phyloP scores from a whole-genome alignment of 2,888 invertebrate genomes.

The Andrena trimmerana region DNA sequence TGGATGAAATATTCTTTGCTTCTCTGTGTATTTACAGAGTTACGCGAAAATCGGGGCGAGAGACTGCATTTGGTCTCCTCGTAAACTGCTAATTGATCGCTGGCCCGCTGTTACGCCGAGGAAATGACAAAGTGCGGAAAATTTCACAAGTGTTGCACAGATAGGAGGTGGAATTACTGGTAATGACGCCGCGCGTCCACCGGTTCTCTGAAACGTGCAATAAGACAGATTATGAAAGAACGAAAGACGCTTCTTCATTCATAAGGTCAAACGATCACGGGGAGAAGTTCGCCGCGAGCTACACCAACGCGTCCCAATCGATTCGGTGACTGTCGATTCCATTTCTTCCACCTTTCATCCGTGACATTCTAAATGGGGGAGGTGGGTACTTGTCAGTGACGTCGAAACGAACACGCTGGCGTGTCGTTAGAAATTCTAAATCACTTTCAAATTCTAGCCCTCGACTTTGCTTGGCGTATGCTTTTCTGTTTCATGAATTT shows the following conservation, averaged over 20 bases:
- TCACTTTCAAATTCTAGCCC: no score
- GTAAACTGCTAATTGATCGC: conserved; percentile 61
- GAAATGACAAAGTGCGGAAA: conserved; percentile 66
- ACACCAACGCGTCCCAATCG: conserved; percentile 6
- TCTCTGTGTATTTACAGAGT: no score
- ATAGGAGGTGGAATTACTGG: conserved; percentile 68
- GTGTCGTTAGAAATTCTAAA: no score
- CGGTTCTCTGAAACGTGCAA: conserved; percentile 72
- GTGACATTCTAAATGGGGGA: background rate
- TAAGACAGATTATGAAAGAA: conserved; percentile 78
- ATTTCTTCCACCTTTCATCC: background rate
- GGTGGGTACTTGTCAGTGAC: conserved; percentile 16
- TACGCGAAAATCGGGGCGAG: no score
- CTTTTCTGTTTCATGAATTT: no score
- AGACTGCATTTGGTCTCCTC: conserved; percentile 17
- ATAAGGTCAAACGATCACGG: conserved; percentile 73
- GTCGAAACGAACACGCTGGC: no score
- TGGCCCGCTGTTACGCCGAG: conserved; percentile 44
- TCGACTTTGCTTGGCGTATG: no score
- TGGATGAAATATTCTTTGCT: no score
- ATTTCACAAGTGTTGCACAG: conserved; percentile 62
- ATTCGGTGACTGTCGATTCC: conserved; percentile 35
- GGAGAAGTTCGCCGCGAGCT: conserved; percentile 4
- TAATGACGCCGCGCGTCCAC: conserved; percentile 68
- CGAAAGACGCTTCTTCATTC: conserved; percentile 70